A percentile compares a stretch with the other conserved stretches of the same genome.
phyloP scores from a whole-genome alignment of 2,113 vertebrate species.

The Manacus vitellinus region DNA sequence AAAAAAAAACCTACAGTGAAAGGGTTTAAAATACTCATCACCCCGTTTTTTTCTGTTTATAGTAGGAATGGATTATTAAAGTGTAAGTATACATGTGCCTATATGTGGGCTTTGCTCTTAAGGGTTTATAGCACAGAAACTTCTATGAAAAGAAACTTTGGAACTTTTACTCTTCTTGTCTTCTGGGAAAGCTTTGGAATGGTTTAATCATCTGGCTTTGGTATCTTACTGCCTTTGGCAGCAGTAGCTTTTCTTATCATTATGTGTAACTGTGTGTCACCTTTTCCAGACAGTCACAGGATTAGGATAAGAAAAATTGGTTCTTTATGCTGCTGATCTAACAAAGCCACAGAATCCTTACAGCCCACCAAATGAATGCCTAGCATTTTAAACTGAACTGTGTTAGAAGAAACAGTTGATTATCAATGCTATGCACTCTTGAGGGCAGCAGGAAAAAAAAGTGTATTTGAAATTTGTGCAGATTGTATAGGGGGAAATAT shows the following conservation, averaged over 20 bases:
- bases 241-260: constrained; percentile 73
- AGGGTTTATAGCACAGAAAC: constrained; percentile 11
- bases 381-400: constrained; percentile 62
- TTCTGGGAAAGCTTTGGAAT: constrained; percentile 65
- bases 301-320: constrained; percentile 75
- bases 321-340: constrained; percentile 71
- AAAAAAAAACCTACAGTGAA: not conserved
- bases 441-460: constrained; percentile 20
- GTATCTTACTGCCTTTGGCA: constrained; percentile 70
- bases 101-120: not conserved
- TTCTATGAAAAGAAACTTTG: constrained; percentile 10
- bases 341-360: constrained; percentile 64
- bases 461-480: not conserved
- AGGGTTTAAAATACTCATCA: not conserved
- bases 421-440: constrained; percentile 58
- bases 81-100: not conserved
- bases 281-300: constrained; percentile 68
- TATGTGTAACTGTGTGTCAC: constrained; percentile 65
- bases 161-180: constrained; percentile 15
- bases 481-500: constrained; percentile 40
- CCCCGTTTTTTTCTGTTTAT: not conserved
- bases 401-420: constrained; percentile 68
- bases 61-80: not conserved
- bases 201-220: constrained; percentile 72
- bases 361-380: constrained; percentile 53